Evolutionary conservation across 1,140 invertebrate genomes (phyloP), one percentile per base, ranked within the genome.

Genomic region (Cataglyphis hispanica): DNA sequence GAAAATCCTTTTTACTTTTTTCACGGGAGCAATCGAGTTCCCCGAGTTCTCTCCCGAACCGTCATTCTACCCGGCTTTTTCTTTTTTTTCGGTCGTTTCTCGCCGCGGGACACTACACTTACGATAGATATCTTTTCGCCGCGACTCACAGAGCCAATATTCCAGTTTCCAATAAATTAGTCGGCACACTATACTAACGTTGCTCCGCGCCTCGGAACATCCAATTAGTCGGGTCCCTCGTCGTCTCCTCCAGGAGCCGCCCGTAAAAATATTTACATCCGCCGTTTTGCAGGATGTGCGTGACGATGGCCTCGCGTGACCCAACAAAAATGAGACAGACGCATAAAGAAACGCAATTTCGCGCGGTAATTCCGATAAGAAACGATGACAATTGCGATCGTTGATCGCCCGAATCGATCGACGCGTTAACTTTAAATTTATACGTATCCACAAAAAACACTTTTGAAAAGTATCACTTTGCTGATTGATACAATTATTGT

Each of bases 201-300:
- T 37, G 31, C 74, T 43, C 37, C 58, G 74, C 61, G 76, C 13
- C 67, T 74, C 53, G 53, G 27, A 81, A 34, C 37, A 25, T 81
- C 66, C 70, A 74, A 83, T 83, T 83, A 83, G 37, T 13, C 31
- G 77, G 16, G 16, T 74, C 50, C 3, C 27, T 31, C 37, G 22
- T 37, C 27, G 69, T 84, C 81, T 76, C 58, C 19, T 43, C 69
- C 27, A 34, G 25, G 34, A 34, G 53, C 37, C n/a, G 56, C 11
- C 40, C 31, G 72, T 87, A 63, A 77, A 88, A 87, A 88, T 78
- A 77, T 72, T 63, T 64, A 56, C 87, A 66, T 89, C 87, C 87
- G 67, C 40, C 19, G 64, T 78, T 63, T 67, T 67, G 84, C 87
- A 64, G 75, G 78, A 89, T 89, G 61, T 87, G 87, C 88, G 88